phyloP scores from a whole-genome alignment of 2,888 invertebrate genomes.

The Troides oblongomaculatus region DNA sequence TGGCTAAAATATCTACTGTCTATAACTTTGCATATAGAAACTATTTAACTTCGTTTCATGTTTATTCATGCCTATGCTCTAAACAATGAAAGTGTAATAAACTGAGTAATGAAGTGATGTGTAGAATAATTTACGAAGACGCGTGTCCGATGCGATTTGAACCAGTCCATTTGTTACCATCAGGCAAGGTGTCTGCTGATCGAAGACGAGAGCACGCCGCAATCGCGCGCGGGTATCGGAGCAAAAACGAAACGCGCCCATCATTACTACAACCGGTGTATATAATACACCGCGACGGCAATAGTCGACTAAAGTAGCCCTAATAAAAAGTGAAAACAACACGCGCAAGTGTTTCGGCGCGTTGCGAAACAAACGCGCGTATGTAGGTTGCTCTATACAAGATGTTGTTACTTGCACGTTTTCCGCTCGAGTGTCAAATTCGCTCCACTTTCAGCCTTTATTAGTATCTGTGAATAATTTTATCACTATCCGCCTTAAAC shows the following conservation, averaged over 20 bases:
- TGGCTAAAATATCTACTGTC: no score
- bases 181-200: constrained; percentile 3
- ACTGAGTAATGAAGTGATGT: neutral
- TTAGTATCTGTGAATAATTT: constrained; percentile 9
- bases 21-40: no score
- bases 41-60: neutral
- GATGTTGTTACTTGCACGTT: constrained; percentile 13
- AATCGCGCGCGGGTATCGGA: constrained; percentile 22
- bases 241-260: constrained; percentile 20
- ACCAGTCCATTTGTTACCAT: constrained; percentile 4
- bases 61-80: neutral
- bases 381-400: constrained; percentile 6
- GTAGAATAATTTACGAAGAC: constrained; percentile 8
- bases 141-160: constrained; percentile 10
- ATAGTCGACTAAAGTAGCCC: constrained; percentile 42
- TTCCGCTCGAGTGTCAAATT: constrained; percentile 16
- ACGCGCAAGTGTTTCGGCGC: constrained; percentile 20
- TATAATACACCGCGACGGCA: constrained; percentile 36
- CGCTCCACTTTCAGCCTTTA: constrained; percentile 14
- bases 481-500: neutral
- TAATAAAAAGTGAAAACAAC: constrained; percentile 52
- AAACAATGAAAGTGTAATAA: neutral
- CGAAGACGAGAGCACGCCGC: constrained; percentile 29
- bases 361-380: constrained; percentile 15
- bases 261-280: constrained; percentile 33